Conservation (phyloP, 2,888 invertebrate species). For the Coelogynopora nodosa region DNA sequence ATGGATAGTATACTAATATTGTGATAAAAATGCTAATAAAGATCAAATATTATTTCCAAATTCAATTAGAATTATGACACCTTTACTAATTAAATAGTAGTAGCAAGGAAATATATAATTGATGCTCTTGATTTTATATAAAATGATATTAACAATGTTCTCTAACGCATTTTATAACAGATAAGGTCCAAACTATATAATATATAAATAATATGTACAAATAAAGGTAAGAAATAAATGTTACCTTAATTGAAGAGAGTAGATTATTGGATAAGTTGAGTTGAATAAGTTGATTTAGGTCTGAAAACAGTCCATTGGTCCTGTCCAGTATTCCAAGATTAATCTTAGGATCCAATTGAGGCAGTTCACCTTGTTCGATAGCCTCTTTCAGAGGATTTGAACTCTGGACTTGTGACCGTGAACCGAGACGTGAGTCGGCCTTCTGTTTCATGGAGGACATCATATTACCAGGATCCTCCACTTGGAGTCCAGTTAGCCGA, state of each 20-base stretch:
- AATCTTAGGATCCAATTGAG: background rate
- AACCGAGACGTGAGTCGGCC: background rate
- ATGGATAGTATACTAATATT: too few relatives aligned
- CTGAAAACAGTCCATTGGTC: background rate
- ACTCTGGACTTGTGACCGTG: background rate
- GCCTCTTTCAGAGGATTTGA: slow-evolving; percentile 13
- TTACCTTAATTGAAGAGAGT: background rate
- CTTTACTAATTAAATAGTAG: too few relatives aligned
- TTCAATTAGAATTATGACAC: too few relatives aligned
- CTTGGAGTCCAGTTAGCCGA: background rate
- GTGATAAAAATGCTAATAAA: too few relatives aligned
- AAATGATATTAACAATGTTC: too few relatives aligned
- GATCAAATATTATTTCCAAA: too few relatives aligned
- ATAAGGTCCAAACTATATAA: too few relatives aligned
- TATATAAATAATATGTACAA: too few relatives aligned
- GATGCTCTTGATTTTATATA: too few relatives aligned
- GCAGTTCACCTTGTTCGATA: background rate
- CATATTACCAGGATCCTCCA: background rate
- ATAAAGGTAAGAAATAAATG: too few relatives aligned
- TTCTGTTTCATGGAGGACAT: background rate
- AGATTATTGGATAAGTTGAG: background rate
- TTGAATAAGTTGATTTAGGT: background rate
- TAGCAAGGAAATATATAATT: too few relatives aligned
- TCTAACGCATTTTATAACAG: too few relatives aligned
- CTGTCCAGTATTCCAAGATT: background rate